Percentiles rank a stretch among this genome's conserved stretches.
Evolutionary conservation across 2,888 invertebrate genomes (phyloP).

Genomic region (Conchocele bisecta): DNA sequence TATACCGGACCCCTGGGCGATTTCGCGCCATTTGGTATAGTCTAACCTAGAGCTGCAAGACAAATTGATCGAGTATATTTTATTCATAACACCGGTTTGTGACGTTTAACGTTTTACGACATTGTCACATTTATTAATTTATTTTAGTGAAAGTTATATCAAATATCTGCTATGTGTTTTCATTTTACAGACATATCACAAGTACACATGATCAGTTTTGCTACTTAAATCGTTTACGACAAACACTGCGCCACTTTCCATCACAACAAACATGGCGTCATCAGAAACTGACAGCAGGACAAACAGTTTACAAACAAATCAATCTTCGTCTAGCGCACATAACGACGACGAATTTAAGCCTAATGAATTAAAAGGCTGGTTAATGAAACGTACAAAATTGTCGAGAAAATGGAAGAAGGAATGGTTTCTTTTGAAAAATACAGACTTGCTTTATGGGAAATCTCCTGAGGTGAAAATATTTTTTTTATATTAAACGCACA

Average conservation of each 20-base stretch:
- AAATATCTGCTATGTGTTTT: not conserved
- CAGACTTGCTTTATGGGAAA: constrained; percentile 77
- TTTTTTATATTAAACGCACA: too few relatives aligned
- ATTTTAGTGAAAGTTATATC: not conserved
- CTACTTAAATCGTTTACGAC: too few relatives aligned
- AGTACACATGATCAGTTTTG: not conserved
- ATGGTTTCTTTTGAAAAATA: constrained; percentile 79
- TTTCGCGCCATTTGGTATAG: too few relatives aligned
- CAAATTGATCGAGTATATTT: too few relatives aligned
- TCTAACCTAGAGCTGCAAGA: too few relatives aligned
- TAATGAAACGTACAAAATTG: constrained; percentile 78
- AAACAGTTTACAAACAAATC: constrained; percentile 63
- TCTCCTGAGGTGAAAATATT: constrained; percentile 75
- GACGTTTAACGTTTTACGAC: constrained; percentile 36
- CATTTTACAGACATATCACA: not conserved
- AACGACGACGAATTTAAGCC: constrained; percentile 60
- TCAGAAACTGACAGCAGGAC: constrained; percentile 73
- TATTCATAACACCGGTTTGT: constrained; percentile 37
- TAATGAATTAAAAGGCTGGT: constrained; percentile 78
- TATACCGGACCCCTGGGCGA: too few relatives aligned
- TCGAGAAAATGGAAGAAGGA: constrained; percentile 81
- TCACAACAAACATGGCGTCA: constrained; percentile 70
- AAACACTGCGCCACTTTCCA: constrained; percentile 44
- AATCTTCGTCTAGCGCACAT: constrained; percentile 61
- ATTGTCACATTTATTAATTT: not conserved